Percentiles rank a stretch among this genome's conserved stretches.
These are phyloP conservation scores for Ophioninae sp. DNA, from an alignment of 2,888 invertebrate genomes.

Conservation along the genomic window DNA sequence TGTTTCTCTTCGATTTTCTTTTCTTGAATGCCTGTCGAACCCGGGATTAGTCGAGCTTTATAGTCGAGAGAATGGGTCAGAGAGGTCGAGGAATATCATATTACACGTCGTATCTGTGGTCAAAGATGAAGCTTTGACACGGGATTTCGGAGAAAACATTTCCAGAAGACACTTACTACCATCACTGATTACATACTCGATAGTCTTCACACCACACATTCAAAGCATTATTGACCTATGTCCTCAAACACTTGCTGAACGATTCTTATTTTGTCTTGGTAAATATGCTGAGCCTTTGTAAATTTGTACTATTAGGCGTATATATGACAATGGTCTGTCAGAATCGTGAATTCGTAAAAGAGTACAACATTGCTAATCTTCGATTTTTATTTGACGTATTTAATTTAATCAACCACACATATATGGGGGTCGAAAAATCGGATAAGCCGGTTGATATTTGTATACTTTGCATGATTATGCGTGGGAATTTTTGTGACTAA, in stretches of 20 bases:
- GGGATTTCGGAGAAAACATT: constrained; percentile 24
- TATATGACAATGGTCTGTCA: neutral
- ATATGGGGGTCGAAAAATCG: neutral
- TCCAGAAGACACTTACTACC: constrained; percentile 3
- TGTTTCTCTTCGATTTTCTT: constrained; percentile 23
- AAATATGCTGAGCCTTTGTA: neutral
- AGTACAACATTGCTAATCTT: neutral
- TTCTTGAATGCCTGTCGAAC: constrained; percentile 14
- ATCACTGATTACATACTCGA: neutral
- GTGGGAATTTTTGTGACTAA: neutral
- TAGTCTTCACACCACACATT: neutral
- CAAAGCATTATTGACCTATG: neutral
- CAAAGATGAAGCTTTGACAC: constrained; percentile 40
- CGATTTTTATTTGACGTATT: neutral
- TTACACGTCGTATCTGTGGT: constrained; percentile 21
- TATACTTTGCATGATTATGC: neutral
- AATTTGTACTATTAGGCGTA: neutral
- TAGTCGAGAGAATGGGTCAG: constrained; percentile 29
- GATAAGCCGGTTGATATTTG: neutral
- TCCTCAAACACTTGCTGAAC: neutral
- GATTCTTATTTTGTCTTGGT: neutral
- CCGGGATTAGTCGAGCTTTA: constrained; percentile 31
- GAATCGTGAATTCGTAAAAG: neutral
- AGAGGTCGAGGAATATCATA: constrained; percentile 25
- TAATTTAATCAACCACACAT: neutral